Evolutionary conservation across 1,140 invertebrate genomes (phyloP), one percentile per base, ranked within the genome.

Genomic region (Agrilus planipennis): DNA sequence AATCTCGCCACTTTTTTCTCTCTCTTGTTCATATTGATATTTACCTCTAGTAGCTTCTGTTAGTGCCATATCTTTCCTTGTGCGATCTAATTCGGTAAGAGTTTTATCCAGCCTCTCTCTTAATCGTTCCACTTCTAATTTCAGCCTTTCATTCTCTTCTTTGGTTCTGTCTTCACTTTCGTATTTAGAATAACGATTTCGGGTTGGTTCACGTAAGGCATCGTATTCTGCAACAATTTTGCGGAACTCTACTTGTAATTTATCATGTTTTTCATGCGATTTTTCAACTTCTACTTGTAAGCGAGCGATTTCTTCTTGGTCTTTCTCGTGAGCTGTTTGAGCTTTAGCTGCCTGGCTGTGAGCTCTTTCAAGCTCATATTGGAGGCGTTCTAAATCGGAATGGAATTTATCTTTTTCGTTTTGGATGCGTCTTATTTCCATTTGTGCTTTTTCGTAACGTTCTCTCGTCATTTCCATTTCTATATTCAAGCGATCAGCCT

Each of bases 251-350:
- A 75, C 67, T 47, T 88, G 82, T 34, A 79, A 73, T 57, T 87
- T 81, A 46, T 92, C 88, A 50, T 89, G 81, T 52, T 89, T 88
- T 50, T 91, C 89, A 49, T 87, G 84, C 68, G 89, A 79, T 58
- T 89, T 91, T 57, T 92, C 89, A 10, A 89, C 67, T 62, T 92
- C 89, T 17, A 88, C 72, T 55, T 87, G 83, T 53, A 89, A 75
- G 51, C 86, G 71, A 0, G 84, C 79, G 30, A 88, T 72, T 62
- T 93, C 89, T 60, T 91, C 88, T 57, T 91, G 87, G 39, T 80
- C 78, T 52, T 90, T 90, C 53, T 91, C 88, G 38, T 88, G 80
- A 9, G 76, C 77, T 4, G 77, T 77, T 55, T 86, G 84, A 1
- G 81, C 76, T 65, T 92, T 91, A 41, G 73, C 77, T 49, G 79